Percentiles rank a stretch among this genome's conserved stretches.
Evolutionary conservation across 2,888 invertebrate species (phyloP).

Genomic region (Leptinotarsa tumamoca): DNA sequence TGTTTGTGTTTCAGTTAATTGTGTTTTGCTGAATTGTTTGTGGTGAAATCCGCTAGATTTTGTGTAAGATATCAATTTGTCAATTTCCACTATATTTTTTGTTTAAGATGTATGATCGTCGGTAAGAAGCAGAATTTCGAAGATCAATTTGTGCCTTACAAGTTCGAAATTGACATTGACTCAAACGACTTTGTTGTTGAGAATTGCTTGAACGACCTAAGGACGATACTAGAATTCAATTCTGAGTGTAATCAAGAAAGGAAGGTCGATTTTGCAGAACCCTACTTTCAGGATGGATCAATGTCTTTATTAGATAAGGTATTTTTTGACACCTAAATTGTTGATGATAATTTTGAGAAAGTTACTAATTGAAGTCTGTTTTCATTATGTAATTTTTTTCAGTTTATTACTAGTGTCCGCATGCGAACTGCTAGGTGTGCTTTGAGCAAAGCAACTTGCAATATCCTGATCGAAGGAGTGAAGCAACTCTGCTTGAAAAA

Average conservation of each 20-base stretch:
- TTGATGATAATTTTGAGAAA: background rate
- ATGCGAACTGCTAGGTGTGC: conserved; percentile 68
- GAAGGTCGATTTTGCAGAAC: conserved; percentile 62
- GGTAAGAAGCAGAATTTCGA: conserved; percentile 61
- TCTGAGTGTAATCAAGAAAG: conserved; percentile 58
- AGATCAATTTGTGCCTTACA: conserved; percentile 67
- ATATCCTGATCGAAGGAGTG: conserved; percentile 59
- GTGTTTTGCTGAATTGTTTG: no score
- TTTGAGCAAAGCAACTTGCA: conserved; percentile 60
- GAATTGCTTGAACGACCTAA: conserved; percentile 64
- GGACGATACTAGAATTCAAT: conserved; percentile 58
- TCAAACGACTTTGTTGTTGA: conserved; percentile 61
- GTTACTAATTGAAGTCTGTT: background rate
- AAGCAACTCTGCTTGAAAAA: conserved; percentile 35
- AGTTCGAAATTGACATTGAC: conserved; percentile 62
- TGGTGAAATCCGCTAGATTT: no score
- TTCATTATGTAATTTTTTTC: conserved; percentile 44
- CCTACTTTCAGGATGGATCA: conserved; percentile 69
- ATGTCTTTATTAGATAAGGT: conserved; percentile 66
- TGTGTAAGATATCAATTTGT: no score
- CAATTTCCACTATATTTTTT: background rate
- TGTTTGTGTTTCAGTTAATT: no score
- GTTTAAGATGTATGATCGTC: conserved; percentile 68
- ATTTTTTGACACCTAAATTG: background rate
- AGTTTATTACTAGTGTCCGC: conserved; percentile 71